Evolutionary conservation across 1,140 invertebrate genomes (phyloP), one percentile per base, ranked within the genome.

Genomic region (Hylyphantes graminicola): DNA sequence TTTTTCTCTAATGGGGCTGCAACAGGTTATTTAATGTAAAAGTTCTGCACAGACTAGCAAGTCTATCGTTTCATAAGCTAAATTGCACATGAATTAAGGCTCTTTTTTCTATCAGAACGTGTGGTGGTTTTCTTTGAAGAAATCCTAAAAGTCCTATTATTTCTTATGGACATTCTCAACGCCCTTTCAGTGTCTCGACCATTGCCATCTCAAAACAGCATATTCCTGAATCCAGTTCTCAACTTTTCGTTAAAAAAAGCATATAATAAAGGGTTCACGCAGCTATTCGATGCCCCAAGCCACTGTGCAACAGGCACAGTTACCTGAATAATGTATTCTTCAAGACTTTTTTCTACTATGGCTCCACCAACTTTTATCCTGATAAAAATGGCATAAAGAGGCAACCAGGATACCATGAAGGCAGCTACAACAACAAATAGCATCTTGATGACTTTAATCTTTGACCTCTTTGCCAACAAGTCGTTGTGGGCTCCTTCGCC

Each of bases 371-470:
- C 91, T 89, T 97, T 97, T 87, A 97, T 94, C 79, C 95, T 91
- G 0, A 95, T 93, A 87, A 97, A 96, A 87, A 97, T 95, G 5
- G 94, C 92, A 90, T 99, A 98, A 11, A 99, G 92, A 0, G 97
- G 97, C 85, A 97, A 91, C 97, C 97, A 99, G 17, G 96, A 97
- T 0, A 97, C 90, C 0, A 97, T 95, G 90, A 99, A 99, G 0
- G 98, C 91, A n/a, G 98, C 94, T 5, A 98, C 96, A 0, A 99
- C 97, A 0, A 95, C 94, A 0, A 98, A 93, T 78, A 99, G 91
- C 97, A 99, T 99, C 90, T 98, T 98, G 7, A 98, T 80, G 10
- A 84, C 68, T 48, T 87, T 88, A 35, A 90, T 70, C 90, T 97
- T 97, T 12, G 95, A 96, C 89, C 96, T 95, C 87, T 97, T 95